Percentiles rank a stretch among this genome's conserved stretches.
Conservation (phyloP, 2,797 vertebrate genomes). For the Adrianichthys oophorus region DNA sequence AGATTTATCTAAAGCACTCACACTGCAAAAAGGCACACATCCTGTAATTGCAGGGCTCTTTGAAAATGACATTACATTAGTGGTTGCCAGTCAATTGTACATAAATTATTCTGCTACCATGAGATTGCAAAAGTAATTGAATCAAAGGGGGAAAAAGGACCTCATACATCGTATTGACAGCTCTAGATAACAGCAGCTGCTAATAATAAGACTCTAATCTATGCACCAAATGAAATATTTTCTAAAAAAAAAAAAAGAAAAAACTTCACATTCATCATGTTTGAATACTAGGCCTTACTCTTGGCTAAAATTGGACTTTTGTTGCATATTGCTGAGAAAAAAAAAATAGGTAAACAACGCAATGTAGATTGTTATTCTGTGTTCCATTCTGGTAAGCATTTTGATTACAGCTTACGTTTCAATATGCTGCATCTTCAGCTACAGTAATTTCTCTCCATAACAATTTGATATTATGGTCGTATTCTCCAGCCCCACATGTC, state of each 20-base stretch:
- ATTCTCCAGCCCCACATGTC: slow-evolving; percentile 1
- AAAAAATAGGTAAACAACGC: slow-evolving; percentile 10
- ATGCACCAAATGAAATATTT: slow-evolving; percentile 9
- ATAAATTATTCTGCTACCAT: slow-evolving; percentile 43
- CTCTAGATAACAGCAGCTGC: slow-evolving; percentile 35
- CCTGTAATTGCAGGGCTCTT: slow-evolving; percentile 42
- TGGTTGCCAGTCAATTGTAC: slow-evolving; percentile 49
- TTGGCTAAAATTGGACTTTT: slow-evolving; percentile 9
- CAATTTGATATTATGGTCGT: slow-evolving; percentile 9
- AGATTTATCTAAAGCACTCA: slow-evolving; percentile 39
- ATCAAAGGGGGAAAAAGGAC: slow-evolving; percentile 31
- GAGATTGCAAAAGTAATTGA: slow-evolving; percentile 37
- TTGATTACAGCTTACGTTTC: slow-evolving; percentile 23
- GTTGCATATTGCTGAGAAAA: neutral
- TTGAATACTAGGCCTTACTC: slow-evolving; percentile 3
- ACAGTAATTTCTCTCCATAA: slow-evolving; percentile 19
- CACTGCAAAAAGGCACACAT: slow-evolving; percentile 31
- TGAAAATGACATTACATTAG: slow-evolving; percentile 55
- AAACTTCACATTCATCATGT: slow-evolving; percentile 7
- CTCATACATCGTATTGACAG: slow-evolving; percentile 30
- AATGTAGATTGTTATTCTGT: slow-evolving; percentile 1
- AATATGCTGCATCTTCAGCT: slow-evolving; percentile 19
- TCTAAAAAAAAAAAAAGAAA: slow-evolving; percentile 11
- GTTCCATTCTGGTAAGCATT: slow-evolving; percentile 7
- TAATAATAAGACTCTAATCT: slow-evolving; percentile 24